These are phyloP conservation scores for Umimayanthus kanabou DNA, from an alignment of 92 coral and sea anemone species.

Conservation along the genomic window DNA sequence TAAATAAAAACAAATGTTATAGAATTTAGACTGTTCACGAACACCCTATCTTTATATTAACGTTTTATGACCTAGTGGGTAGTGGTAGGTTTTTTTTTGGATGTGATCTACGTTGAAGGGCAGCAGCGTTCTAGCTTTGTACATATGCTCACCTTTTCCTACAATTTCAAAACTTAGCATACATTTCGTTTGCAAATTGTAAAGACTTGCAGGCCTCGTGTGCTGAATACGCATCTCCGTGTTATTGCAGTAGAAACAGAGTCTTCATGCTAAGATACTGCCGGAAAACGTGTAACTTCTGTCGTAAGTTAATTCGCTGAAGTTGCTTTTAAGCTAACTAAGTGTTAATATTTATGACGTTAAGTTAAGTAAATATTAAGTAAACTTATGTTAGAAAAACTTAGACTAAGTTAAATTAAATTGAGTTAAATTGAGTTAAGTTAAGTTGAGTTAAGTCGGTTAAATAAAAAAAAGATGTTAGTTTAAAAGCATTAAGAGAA, in stretches of 20 bases:
- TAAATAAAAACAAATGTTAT: too few relatives aligned
- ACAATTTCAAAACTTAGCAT: background rate
- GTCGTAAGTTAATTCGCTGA: conserved; percentile 33
- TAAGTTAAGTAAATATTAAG: background rate
- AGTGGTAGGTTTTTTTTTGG: too few relatives aligned
- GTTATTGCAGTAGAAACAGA: conserved; percentile 19
- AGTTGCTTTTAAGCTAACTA: background rate
- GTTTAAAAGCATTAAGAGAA: background rate
- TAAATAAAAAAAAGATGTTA: background rate
- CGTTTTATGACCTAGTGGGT: too few relatives aligned
- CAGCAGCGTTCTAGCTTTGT: too few relatives aligned
- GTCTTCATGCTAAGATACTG: conserved; percentile 29
- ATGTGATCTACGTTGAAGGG: too few relatives aligned
- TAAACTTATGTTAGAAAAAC: background rate
- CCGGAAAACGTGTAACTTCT: conserved; percentile 37
- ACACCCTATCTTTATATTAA: too few relatives aligned
- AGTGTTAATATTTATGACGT: background rate
- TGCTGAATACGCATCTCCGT: conserved; percentile 5
- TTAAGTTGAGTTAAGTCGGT: background rate
- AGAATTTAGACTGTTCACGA: too few relatives aligned
- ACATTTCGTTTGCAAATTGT: conserved; percentile 24
- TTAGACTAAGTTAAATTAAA: too few relatives aligned
- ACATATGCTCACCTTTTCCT: background rate
- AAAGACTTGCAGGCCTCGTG: conserved; percentile 6
- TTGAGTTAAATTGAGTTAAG: background rate